Evolutionary conservation across 2,888 invertebrate genomes (phyloP).

Genomic region (Hypomecis punctinalis): DNA sequence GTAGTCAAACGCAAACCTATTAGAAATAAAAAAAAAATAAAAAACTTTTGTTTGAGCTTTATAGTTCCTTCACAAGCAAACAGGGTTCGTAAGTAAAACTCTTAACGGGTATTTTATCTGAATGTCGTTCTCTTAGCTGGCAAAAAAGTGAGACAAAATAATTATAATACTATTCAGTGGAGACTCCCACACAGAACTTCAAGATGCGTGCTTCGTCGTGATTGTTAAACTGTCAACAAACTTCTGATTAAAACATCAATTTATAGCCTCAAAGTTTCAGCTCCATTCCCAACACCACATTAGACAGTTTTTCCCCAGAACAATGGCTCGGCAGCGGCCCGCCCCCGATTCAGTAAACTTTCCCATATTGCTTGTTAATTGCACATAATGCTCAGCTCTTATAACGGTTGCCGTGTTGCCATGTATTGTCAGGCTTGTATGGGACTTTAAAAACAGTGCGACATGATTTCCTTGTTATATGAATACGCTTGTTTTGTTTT

Average conservation of each 20-base stretch:
- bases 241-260: too few relatives aligned
- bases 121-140: too few relatives aligned
- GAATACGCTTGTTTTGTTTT: conserved; percentile 5
- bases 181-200: too few relatives aligned
- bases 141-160: too few relatives aligned
- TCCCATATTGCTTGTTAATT: conserved; percentile 58
- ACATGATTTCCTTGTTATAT: conserved; percentile 40
- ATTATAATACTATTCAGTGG: too few relatives aligned
- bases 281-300: conserved; percentile 9
- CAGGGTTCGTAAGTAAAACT: too few relatives aligned
- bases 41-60: neutral
- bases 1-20: too few relatives aligned
- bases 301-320: conserved; percentile 37
- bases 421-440: conserved; percentile 33
- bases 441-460: conserved; percentile 39
- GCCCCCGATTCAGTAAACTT: conserved; percentile 57
- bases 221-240: too few relatives aligned
- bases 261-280: neutral
- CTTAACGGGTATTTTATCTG: too few relatives aligned
- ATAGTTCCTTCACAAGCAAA: too few relatives aligned
- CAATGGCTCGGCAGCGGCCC: conserved; percentile 50
- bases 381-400: conserved; percentile 47
- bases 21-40: too few relatives aligned
- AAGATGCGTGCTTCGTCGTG: too few relatives aligned
- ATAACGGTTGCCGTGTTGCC: conserved; percentile 49